Percentiles rank a stretch among this genome's conserved stretches.
Evolutionary conservation across 2,888 invertebrate genomes (phyloP).

Genomic region (Pardosa pseudoannulata): DNA sequence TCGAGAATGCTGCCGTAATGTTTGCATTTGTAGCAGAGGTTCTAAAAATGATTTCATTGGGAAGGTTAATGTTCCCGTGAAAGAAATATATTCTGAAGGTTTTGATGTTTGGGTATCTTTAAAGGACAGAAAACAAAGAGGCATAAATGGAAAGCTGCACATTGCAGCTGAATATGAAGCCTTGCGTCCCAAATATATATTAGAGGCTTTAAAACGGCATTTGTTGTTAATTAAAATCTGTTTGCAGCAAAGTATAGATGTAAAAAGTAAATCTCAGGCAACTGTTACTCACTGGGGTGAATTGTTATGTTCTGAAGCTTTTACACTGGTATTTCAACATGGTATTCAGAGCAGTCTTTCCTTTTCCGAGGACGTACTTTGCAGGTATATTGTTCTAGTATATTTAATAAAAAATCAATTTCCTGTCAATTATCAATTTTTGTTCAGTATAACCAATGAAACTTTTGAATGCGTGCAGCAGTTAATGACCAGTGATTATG

Average conservation of each 20-base stretch:
- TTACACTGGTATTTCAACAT: constrained; percentile 43
- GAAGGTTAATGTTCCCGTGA: constrained; percentile 21
- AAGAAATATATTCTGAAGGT: constrained; percentile 42
- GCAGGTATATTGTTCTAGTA: constrained; percentile 25
- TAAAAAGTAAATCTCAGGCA: neutral
- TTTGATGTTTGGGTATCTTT: constrained; percentile 32
- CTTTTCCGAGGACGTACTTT: constrained; percentile 27
- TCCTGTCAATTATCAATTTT: constrained; percentile 33
- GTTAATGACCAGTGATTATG: neutral
- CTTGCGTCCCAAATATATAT: neutral
- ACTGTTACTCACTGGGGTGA: constrained; percentile 36
- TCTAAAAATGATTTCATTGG: constrained; percentile 47
- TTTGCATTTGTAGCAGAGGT: neutral
- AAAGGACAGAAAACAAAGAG: neutral
- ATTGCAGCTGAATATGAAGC: constrained; percentile 21
- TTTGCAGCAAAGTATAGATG: constrained; percentile 22
- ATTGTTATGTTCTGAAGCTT: constrained; percentile 22
- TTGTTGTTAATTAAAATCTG: constrained; percentile 34
- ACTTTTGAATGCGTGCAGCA: neutral
- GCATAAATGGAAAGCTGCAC: constrained; percentile 21
- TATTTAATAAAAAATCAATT: neutral
- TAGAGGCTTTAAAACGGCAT: constrained; percentile 46
- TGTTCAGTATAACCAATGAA: constrained; percentile 30
- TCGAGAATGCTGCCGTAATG: constrained; percentile 21
- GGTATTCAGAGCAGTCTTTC: constrained; percentile 28